Conservation (phyloP, 1,140 invertebrate genomes). For the Chironomus striatipennis region DNA sequence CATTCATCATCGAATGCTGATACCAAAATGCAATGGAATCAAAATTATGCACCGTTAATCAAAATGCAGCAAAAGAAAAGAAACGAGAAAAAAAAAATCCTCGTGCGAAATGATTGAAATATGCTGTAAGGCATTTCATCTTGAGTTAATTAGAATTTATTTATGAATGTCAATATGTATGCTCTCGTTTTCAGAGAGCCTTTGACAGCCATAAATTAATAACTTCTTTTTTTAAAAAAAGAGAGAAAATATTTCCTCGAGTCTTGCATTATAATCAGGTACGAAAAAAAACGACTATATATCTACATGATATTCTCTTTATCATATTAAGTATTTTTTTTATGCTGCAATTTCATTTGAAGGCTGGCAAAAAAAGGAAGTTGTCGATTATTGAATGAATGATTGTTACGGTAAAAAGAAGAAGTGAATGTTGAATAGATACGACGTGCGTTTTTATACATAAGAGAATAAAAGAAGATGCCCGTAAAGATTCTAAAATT, state of each 20-base stretch:
- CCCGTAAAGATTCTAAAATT: background rate
- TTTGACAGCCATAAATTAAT: conserved; percentile 2
- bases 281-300: background rate
- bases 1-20: no score
- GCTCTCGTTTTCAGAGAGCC: background rate
- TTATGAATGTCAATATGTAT: conserved; percentile 9
- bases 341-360: background rate
- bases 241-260: no score
- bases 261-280: background rate
- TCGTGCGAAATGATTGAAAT: background rate
- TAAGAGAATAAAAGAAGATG: no score
- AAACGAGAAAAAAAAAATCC: no score
- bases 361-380: background rate
- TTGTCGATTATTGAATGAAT: conserved; percentile 22
- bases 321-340: background rate
- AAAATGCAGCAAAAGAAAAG: no score
- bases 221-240: background rate
- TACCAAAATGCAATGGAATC: no score
- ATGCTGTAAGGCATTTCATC: background rate
- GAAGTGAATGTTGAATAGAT: background rate
- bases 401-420: conserved; percentile 23
- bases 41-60: background rate
- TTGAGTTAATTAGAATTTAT: conserved; percentile 6
- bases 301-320: background rate
- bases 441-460: no score